These are phyloP conservation scores for Hirtodrosophila alboralis DNA, from an alignment of 2,888 invertebrate species.

Conservation along the genomic window DNA sequence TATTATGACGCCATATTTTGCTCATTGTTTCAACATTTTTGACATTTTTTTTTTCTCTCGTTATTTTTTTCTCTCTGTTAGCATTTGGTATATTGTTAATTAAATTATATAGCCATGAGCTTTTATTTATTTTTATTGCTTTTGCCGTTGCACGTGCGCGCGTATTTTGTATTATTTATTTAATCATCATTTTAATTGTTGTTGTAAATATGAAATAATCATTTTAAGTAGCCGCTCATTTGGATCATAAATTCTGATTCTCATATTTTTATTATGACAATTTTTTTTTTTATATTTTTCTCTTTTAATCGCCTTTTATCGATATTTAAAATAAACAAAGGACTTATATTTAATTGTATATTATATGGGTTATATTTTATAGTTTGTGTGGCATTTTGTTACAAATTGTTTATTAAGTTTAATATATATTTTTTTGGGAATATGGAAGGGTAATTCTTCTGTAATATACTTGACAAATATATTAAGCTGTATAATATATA, in stretches of 20 bases:
- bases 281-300: background rate
- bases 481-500: too few relatives aligned
- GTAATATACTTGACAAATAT: too few relatives aligned
- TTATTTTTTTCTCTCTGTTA: slow-evolving; percentile 4
- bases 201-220: slow-evolving; percentile 27
- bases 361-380: slow-evolving; percentile 1
- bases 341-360: slow-evolving; percentile 5
- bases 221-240: slow-evolving; percentile 38
- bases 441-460: too few relatives aligned
- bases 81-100: slow-evolving; percentile 57
- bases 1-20: slow-evolving; percentile 27
- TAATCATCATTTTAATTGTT: slow-evolving; percentile 39
- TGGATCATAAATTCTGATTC: slow-evolving; percentile 2
- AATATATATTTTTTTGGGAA: too few relatives aligned
- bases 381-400: background rate
- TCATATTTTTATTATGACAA: background rate
- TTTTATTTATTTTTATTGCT: slow-evolving; percentile 11
- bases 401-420: background rate
- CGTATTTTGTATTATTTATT: slow-evolving; percentile 28
- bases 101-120: slow-evolving; percentile 50
- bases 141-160: slow-evolving; percentile 5
- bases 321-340: background rate
- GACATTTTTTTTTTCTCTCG: background rate
- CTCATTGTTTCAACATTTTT: slow-evolving; percentile 30
- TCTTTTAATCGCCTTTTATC: background rate